Evolutionary conservation across 1,140 invertebrate species (phyloP), one percentile per base, ranked within the genome.

Genomic region (Heliconius hewitsoni): DNA sequence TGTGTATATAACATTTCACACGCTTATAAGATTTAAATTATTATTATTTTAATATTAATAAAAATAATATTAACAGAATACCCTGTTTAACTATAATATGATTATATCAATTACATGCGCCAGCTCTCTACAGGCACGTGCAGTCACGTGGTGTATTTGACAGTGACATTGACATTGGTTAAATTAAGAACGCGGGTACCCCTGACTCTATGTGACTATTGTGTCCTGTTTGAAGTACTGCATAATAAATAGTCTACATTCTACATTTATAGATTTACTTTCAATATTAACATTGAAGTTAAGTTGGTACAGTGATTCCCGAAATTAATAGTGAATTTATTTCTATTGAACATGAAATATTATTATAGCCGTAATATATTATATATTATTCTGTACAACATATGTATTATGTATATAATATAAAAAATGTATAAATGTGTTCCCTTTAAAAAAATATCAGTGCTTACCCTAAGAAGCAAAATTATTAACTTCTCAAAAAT

Each of bases 141-240:
- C 75, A 30, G 52, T 72, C 84, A 85, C 84, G 84, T 86, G 86
- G 60, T 66, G 27, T 30, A 30, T 66, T 76, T 74, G 73, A 74
- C 39, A 66, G 39, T 82, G 86, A 87, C 89, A 87, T 81, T 87
- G 88, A 88, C 90, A 90, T 87, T 92, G 90, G 90, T 88, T 70
- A 76, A 23, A 76, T 34, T 70, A 18, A 60, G 23, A 77, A 34
- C 19, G 30, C 39, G 37, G 60, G 27, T 6, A 66, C 27, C 27
- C 60, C 13, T 66, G 27, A 66, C 27, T 2, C 60, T 66, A 30
- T 30, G 60, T 0, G n/a, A 16, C 8, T 66, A 66, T 57, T 23
- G 55, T 52, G 50, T 60, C n/a, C 9, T 23, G n/a, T 66, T 27
- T 66, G 9, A 66, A 30, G 1, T 4, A 66, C 27, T 30, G 23